Percentiles rank a stretch among this genome's conserved stretches.
Evolutionary conservation across 2,797 vertebrate genomes (phyloP).

Genomic region (Falco biarmicus): DNA sequence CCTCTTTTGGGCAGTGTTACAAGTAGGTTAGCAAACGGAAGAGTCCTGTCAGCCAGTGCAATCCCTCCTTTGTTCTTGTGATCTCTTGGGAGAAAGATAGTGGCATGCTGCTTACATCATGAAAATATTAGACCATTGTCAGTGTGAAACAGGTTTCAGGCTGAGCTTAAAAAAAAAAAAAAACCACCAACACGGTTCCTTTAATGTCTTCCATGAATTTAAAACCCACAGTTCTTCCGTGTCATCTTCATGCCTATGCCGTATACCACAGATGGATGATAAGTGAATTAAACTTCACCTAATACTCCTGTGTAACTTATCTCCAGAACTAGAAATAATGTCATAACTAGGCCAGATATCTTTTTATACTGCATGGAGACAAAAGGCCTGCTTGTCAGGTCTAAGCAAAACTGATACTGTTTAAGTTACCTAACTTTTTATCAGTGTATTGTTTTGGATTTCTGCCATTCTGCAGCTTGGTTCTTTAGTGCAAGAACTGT

Average conservation of each 20-base stretch:
- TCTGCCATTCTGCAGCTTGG: background rate
- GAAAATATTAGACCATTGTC: background rate
- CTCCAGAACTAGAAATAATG: background rate
- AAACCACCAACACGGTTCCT: fast-evolving
- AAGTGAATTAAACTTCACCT: background rate
- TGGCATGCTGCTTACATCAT: background rate
- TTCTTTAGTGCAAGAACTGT: background rate
- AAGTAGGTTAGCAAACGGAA: background rate
- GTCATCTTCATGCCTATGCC: background rate
- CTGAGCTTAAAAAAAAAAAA: background rate
- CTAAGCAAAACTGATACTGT: background rate
- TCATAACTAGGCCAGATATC: background rate
- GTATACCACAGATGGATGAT: background rate
- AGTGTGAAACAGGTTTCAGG: background rate
- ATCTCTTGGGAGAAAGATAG: background rate
- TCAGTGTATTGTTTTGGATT: background rate
- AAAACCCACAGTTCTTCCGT: background rate
- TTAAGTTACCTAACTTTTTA: background rate
- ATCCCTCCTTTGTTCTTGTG: background rate
- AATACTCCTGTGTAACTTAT: background rate
- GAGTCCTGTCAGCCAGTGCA: background rate
- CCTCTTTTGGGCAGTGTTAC: background rate
- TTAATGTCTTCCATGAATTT: background rate
- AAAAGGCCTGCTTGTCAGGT: background rate
- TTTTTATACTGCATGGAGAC: background rate